These are phyloP conservation scores for Nannospalax galili DNA, from an alignment of 2,113 vertebrate genomes.

Conservation along the genomic window DNA sequence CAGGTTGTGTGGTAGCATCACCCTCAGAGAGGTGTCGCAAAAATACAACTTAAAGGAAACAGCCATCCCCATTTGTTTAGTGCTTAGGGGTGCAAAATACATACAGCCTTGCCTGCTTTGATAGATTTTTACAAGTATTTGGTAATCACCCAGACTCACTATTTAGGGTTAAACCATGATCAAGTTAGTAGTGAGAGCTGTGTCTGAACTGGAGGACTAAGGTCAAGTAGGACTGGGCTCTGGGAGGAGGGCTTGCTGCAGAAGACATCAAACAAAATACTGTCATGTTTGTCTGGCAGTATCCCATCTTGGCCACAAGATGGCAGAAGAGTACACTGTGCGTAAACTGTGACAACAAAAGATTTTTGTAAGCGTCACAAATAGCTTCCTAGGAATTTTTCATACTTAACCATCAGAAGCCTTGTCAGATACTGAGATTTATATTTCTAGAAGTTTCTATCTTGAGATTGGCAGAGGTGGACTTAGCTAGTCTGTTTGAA, in stretches of 20 bases:
- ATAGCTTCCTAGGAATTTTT: not conserved
- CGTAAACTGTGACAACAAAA: not conserved
- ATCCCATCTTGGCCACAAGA: slow-evolving; percentile 1
- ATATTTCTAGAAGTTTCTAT: not conserved
- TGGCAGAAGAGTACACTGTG: slow-evolving; percentile 45
- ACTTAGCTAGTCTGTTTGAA: not conserved
- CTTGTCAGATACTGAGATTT: not conserved
- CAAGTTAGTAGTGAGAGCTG: not conserved
- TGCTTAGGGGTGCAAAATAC: fast-evolving
- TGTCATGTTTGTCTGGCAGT: not conserved
- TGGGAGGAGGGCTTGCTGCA: not conserved
- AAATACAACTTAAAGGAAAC: no score
- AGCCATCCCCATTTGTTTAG: not conserved
- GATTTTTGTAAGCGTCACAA: not conserved
- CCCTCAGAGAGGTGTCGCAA: not conserved
- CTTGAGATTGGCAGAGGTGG: not conserved
- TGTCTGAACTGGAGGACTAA: not conserved
- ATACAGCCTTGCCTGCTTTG: not conserved
- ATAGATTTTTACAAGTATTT: not conserved
- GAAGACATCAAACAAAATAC: not conserved
- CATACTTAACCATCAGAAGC: not conserved
- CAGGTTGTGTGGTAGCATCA: no score
- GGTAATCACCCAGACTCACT: not conserved
- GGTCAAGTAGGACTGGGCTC: not conserved
- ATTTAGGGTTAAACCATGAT: not conserved